phyloP scores from a whole-genome alignment of 2,113 vertebrate species.

The Sorex araneus region DNA sequence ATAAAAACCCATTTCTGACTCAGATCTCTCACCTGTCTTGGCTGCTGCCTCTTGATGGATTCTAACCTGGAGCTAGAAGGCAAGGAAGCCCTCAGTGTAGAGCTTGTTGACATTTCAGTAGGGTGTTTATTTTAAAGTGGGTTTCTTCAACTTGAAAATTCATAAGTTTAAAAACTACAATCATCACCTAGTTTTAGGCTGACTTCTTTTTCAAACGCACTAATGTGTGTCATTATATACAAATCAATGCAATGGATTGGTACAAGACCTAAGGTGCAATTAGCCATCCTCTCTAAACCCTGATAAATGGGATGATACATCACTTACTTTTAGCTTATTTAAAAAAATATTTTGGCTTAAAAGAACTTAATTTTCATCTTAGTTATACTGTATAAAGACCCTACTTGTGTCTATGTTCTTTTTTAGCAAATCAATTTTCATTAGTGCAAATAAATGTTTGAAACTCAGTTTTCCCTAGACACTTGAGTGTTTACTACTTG shows the following conservation, averaged over 20 bases:
- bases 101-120: background rate
- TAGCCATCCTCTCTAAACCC: background rate
- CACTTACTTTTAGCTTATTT: background rate
- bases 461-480: background rate
- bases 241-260: accelerated
- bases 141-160: background rate
- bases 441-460: background rate
- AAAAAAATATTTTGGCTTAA: background rate
- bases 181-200: background rate
- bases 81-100: background rate
- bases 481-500: background rate
- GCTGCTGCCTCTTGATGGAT: background rate
- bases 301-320: background rate
- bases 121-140: background rate
- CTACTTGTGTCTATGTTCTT: background rate
- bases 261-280: background rate
- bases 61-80: background rate
- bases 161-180: background rate
- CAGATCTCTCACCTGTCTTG: background rate
- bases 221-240: background rate
- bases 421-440: background rate
- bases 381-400: background rate
- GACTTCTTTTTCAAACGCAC: background rate
- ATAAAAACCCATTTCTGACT: accelerated
- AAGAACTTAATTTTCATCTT: background rate